These are phyloP conservation scores for Nipponia nippon DNA, from an alignment of 2,113 vertebrate genomes.

Conservation along the genomic window DNA sequence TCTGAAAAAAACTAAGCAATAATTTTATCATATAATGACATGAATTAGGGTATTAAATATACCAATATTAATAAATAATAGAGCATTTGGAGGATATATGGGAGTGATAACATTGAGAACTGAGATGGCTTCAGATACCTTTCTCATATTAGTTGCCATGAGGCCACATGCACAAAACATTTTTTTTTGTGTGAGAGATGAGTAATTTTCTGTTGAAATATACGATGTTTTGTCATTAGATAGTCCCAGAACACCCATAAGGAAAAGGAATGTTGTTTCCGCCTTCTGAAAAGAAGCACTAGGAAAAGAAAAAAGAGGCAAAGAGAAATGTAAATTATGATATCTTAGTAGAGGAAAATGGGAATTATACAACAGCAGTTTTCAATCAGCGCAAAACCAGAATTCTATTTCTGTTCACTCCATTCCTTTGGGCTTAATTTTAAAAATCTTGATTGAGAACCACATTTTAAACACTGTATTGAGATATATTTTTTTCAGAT, in stretches of 20 bases:
- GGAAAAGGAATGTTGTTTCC: neutral
- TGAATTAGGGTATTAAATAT: neutral
- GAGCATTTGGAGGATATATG: neutral
- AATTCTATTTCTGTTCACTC: neutral
- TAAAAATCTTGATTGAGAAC: constrained; percentile 3
- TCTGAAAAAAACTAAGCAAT: neutral
- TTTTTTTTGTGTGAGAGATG: neutral
- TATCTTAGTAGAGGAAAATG: neutral
- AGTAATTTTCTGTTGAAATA: neutral
- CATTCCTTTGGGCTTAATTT: constrained; percentile 30
- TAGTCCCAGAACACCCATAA: neutral
- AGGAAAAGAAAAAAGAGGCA: neutral
- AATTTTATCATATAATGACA: neutral
- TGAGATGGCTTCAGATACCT: neutral
- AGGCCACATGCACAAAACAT: neutral
- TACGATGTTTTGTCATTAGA: neutral
- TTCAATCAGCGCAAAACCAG: neutral
- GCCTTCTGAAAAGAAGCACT: neutral
- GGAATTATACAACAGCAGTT: neutral
- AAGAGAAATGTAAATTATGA: neutral
- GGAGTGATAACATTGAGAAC: neutral
- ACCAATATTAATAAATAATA: neutral
- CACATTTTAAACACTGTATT: neutral
- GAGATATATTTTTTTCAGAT: neutral
- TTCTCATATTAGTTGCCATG: neutral